phyloP scores from a whole-genome alignment of 2,113 vertebrate species.

The Natator depressus region DNA sequence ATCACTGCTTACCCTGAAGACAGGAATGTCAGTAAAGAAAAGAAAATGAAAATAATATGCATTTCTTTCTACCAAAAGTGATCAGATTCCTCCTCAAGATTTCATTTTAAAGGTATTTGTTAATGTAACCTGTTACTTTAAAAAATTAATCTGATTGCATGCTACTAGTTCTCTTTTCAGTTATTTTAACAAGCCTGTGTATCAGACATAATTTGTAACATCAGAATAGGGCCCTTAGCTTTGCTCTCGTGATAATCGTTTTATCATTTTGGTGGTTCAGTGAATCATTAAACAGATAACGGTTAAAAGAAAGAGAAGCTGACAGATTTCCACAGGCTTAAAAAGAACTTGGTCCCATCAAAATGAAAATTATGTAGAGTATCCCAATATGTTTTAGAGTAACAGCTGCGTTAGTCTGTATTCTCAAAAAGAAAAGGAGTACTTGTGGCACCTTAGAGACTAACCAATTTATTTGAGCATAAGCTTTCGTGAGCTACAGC shows the following conservation, averaged over 20 bases:
- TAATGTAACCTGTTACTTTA: not conserved
- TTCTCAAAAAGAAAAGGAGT: no score
- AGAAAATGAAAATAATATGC: not conserved
- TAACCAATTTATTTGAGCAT: no score
- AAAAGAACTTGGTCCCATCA: not conserved
- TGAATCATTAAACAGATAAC: not conserved
- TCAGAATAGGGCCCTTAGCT: not conserved
- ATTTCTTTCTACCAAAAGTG: not conserved
- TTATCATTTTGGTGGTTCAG: not conserved
- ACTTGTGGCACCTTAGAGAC: no score
- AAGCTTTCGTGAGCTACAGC: no score
- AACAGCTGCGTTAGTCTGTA: no score
- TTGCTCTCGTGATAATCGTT: not conserved
- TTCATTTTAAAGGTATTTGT: not conserved
- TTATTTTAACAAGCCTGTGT: not conserved
- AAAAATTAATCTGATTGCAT: not conserved
- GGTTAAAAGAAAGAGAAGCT: not conserved
- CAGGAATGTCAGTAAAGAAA: not conserved
- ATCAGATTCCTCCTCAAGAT: not conserved
- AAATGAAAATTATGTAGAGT: not conserved
- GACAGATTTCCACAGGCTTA: not conserved
- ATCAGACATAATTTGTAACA: not conserved
- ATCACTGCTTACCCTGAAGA: accelerated
- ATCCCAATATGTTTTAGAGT: not conserved
- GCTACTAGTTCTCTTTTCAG: not conserved